These are phyloP conservation scores for Tipula confusa DNA, from an alignment of 2,888 invertebrate species.

Conservation along the genomic window DNA sequence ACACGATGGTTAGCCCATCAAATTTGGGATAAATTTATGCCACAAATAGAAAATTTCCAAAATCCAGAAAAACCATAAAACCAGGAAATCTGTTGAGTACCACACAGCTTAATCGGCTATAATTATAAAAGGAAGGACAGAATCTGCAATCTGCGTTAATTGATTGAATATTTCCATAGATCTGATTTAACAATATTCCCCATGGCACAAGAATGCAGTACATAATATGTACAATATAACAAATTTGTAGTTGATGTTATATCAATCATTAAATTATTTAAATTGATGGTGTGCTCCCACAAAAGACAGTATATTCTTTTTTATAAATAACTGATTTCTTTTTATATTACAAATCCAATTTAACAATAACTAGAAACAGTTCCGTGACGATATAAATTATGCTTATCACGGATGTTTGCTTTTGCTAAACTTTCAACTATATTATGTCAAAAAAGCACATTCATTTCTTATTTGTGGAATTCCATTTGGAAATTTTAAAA, in stretches of 20 bases:
- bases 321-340: neutral
- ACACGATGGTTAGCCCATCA: no score
- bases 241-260: neutral
- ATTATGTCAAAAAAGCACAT: conserved; percentile 25
- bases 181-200: no score
- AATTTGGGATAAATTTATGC: no score
- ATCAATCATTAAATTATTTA: neutral
- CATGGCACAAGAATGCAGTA: no score
- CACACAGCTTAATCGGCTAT: no score
- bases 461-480: neutral
- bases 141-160: no score
- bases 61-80: no score
- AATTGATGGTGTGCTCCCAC: neutral
- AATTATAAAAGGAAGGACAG: no score
- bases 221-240: no score
- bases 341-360: neutral
- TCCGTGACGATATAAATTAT: conserved; percentile 20
- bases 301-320: neutral
- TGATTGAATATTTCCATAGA: no score
- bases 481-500: neutral
- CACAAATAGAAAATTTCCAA: no score
- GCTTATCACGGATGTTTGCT: neutral
- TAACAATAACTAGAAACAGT: neutral
- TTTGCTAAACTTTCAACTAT: neutral
- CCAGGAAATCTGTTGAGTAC: no score